phyloP scores from a whole-genome alignment of 2,113 vertebrate genomes.

The Poeciliopsis occidentalis region DNA sequence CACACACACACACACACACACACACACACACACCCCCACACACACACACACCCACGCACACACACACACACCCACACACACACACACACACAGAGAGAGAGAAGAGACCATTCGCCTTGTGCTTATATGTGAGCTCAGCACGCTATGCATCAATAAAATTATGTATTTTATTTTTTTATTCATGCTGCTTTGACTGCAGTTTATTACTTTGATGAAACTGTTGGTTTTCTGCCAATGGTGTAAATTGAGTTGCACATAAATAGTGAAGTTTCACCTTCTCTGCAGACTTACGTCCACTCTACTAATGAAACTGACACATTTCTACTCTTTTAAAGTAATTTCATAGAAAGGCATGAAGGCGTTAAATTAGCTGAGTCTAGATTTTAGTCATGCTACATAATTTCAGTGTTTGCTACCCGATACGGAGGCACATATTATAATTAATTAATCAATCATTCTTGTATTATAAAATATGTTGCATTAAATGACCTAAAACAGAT shows the following conservation, averaged over 20 bases:
- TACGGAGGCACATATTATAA: no score
- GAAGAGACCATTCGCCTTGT: background rate
- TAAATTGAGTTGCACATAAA: conserved; percentile 53
- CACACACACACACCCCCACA: no score
- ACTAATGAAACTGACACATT: background rate
- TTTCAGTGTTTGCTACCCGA: no score
- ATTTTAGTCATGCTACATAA: no score
- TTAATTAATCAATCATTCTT: no score
- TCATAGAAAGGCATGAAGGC: no score
- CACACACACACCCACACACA: background rate
- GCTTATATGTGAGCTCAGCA: conserved; percentile 35
- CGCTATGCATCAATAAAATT: conserved; percentile 11
- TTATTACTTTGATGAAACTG: conserved; percentile 51
- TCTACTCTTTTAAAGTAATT: background rate
- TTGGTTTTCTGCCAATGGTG: conserved; percentile 34
- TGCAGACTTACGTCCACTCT: background rate
- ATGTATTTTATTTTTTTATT: conserved; percentile 3
- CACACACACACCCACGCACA: no score
- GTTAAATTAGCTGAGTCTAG: no score
- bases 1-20: no score
- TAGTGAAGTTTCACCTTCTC: conserved; percentile 19
- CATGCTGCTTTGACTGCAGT: conserved; percentile 45
- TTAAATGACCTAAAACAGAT: no score
- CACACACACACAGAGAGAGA: background rate
- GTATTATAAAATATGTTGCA: no score